phyloP scores from a whole-genome alignment of 2,888 invertebrate species.

The Platycnemis pennipes region DNA sequence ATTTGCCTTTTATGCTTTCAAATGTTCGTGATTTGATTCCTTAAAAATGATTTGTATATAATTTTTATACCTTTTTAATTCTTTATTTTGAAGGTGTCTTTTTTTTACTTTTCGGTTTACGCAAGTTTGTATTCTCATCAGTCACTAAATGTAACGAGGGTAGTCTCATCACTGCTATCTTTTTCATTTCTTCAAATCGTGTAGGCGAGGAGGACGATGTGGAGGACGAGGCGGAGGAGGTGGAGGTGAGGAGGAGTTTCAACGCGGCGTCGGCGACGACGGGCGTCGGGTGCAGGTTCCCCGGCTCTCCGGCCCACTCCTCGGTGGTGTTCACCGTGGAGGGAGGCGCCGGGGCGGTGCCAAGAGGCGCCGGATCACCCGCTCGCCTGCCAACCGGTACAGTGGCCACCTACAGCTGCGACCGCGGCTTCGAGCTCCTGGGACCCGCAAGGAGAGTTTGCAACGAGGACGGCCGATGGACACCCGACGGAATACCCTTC shows the following conservation, averaged over 20 bases:
- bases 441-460: constrained; percentile 92
- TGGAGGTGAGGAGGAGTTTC: constrained; percentile 9
- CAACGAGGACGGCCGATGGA: constrained; percentile 87
- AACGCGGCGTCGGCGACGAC: constrained; percentile 69
- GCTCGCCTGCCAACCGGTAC: constrained; percentile 79
- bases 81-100: no score
- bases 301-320: constrained; percentile 94
- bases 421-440: constrained; percentile 94
- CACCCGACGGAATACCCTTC: constrained; percentile 95
- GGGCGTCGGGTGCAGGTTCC: constrained; percentile 86
- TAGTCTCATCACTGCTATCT: no score
- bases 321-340: constrained; percentile 87
- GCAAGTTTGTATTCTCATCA: no score
- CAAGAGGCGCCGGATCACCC: constrained; percentile 31
- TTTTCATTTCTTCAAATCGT: no score
- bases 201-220: constrained; percentile 40
- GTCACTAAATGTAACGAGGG: no score
- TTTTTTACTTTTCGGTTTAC: no score
- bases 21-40: no score
- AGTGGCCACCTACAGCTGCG: constrained; percentile 92
- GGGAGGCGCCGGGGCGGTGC: constrained; percentile 78
- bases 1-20: no score
- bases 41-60: no score
- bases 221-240: background rate
- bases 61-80: no score